Base-by-base conservation (phyloP, 2,113 vertebrate genomes). In the Actenoides hombroni region DNA sequence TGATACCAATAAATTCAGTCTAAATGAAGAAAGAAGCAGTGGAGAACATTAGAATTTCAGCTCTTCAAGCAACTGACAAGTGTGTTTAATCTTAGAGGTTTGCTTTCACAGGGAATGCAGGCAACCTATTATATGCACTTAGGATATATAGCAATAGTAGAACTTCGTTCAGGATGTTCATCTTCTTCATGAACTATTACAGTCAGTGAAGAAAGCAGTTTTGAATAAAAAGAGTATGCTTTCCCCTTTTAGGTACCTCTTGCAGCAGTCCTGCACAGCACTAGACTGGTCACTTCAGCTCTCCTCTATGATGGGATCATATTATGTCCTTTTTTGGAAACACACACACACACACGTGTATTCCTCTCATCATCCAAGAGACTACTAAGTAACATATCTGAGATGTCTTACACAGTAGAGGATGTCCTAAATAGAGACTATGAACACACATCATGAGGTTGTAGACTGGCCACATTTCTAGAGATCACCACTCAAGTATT, bases 121-220 rank as follows among this genome's bases (percentile, higher is more conserved):
- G 13, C n/a, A 44, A 24, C 9, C 68, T n/a, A 6, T 13, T 6
- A 26, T 6, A 49, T 11, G 35, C 0, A 0, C 8, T 71, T 25
- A 33, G 13, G 10, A 33, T 35, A 17, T 2, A 44, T 1, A 40
- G 9, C 39, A 33, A 18, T 1, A 5, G 35, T 18, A 87, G 25
- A 35, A 39, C 16, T 86, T 59, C 3, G 5, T 15, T 71, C 17
- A 76, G 26, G 15, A 17, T 21, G 10, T 14, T 54, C 26, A 70
- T 13, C 39, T 37, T 64, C 25, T 57, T 42, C 26, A 5, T 25
- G 5, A 86, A 25, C 20, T 49, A 29, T 8, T 17, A 40, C 19
- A 39, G 28, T 5, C 63, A 73, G 42, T 14, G 15, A 82, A 53
- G 29, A 71, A 57, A 53, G 39, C 28, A 70, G 16, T 33, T 92